Conservation (phyloP, 2,888 invertebrate genomes). For the Lycia hirtaria region DNA sequence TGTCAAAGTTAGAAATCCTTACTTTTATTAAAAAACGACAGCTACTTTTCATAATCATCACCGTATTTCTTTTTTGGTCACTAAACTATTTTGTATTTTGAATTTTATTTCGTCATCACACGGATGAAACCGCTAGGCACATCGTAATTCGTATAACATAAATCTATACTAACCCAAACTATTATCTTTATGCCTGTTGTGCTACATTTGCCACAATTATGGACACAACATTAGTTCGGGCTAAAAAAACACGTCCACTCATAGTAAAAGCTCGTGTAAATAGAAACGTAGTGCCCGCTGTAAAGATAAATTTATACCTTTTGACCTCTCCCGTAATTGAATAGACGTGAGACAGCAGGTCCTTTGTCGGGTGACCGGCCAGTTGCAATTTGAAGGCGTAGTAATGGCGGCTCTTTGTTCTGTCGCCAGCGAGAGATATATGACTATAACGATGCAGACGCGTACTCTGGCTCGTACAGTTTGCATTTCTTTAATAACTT, state of each 20-base stretch:
- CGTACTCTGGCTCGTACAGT: neutral
- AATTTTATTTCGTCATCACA: too few species aligned
- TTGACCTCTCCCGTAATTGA: constrained; percentile 70
- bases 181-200: too few species aligned
- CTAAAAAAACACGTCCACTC: constrained; percentile 20
- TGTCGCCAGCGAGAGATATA: constrained; percentile 39
- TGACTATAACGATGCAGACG: constrained; percentile 16
- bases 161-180: too few species aligned
- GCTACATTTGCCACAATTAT: too few species aligned
- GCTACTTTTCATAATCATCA: too few species aligned
- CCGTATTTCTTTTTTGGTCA: too few species aligned
- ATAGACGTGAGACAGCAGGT: constrained; percentile 69
- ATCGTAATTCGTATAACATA: too few species aligned
- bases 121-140: too few species aligned
- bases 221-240: too few species aligned
- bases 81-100: too few species aligned
- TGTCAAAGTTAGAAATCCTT: too few species aligned
- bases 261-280: constrained; percentile 29
- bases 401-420: constrained; percentile 60
- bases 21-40: too few species aligned
- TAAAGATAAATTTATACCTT: constrained; percentile 48
- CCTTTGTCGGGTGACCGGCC: constrained; percentile 55
- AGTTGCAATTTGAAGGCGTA: constrained; percentile 66
- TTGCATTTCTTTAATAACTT: neutral
- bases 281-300: constrained; percentile 27